Base-by-base conservation (phyloP, 2,888 invertebrate species). In the Alitta virens region DNA sequence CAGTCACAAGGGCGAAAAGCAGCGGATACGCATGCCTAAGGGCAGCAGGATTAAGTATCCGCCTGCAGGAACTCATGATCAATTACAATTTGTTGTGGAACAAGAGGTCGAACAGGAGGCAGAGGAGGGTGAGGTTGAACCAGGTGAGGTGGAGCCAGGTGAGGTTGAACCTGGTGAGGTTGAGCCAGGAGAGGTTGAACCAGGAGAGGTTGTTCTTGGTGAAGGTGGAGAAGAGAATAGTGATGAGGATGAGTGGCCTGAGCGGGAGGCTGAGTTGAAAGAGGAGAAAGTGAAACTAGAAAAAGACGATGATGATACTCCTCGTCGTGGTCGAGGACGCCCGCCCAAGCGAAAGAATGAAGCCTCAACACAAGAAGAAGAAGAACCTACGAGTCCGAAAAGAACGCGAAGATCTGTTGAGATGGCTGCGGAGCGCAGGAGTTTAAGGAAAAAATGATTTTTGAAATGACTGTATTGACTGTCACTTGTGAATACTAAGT, bases 1-100 rank as follows among this genome's bases (percentile, higher is more conserved):
- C 49, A 49, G 49, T 12, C 59, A 59, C 40, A 59, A 59, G 38
- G 59, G 50, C 16, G 59, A 49, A 14, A 59, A 59, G 40, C 50
- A 59, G 50, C 26, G 59, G 38, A 23, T 26, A 33, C 38, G 49
- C 26, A 2, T 46, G 43, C 21, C 49, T 38, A 40, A 23, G 25
- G 38, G 59, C 38, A 18, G 51, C 14, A 42, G 46, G 42, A 5
- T 24, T 43, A 43, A 16, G 26, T 18, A 38, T n/a, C 12, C 38
- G 24, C 23, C 16, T 23, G 25, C 38, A 51, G 40, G 51, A 59
- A 18, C 49, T 46, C 14, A 51, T 38, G 25, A 59, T 7, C 46
- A n/a, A 5, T 21, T 51, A 1, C 49, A 24, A n/a, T n/a, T n/a
- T n/a, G n/a, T n/a, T 3, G 12, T 57, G 23, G 57, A 57, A 33